These are phyloP conservation scores for Pteruthius melanotis DNA, from an alignment of 2,113 vertebrate genomes.

Conservation along the genomic window DNA sequence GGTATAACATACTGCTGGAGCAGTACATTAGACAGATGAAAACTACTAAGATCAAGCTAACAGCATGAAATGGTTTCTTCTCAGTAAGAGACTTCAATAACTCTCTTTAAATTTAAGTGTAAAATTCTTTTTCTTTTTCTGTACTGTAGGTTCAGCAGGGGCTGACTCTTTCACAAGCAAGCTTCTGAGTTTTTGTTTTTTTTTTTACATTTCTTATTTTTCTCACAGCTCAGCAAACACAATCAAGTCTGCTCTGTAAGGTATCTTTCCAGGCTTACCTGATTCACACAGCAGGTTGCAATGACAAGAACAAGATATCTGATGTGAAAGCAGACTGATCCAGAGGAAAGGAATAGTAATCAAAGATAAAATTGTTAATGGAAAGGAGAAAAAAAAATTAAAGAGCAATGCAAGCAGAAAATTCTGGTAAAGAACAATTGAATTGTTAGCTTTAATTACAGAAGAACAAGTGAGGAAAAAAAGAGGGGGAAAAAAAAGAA, in stretches of 20 bases:
- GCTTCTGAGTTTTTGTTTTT: neutral
- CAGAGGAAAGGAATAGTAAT: neutral
- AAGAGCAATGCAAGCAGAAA: neutral
- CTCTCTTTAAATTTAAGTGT: neutral
- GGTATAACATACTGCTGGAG: neutral
- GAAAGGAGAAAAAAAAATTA: neutral
- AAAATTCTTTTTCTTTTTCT: constrained; percentile 2
- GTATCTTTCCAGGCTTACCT: neutral
- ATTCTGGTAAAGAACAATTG: neutral
- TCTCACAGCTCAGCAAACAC: neutral
- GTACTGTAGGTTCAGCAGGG: neutral
- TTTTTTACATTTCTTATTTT: neutral
- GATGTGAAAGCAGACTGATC: neutral
- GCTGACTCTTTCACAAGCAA: neutral
- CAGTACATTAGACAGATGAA: neutral
- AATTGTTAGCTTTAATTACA: neutral
- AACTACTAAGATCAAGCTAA: constrained; percentile 1
- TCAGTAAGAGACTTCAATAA: neutral
- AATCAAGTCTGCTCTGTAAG: neutral
- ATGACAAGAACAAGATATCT: neutral
- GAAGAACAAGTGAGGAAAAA: neutral
- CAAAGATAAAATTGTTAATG: neutral
- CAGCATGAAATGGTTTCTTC: neutral
- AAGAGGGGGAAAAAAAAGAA: neutral
- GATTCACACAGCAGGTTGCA: neutral